These are phyloP conservation scores for Drosophila nigricruria DNA, from an alignment of 2,888 invertebrate species.

Conservation along the genomic window DNA sequence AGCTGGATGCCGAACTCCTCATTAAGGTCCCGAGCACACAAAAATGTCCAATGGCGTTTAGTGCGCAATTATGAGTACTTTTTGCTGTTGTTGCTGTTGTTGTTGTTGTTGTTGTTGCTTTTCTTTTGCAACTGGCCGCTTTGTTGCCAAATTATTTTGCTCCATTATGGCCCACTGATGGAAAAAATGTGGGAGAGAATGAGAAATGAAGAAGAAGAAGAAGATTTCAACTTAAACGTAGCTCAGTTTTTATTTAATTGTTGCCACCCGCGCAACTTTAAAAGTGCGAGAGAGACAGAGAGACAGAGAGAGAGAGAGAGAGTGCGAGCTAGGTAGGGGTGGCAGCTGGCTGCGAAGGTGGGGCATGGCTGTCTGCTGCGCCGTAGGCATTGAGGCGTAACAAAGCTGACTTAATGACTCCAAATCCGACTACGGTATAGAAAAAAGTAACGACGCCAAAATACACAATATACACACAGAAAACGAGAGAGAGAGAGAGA, in stretches of 20 bases:
- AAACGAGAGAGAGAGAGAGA: neutral
- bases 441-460: conserved; percentile 20
- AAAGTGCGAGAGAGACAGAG: conserved; percentile 3
- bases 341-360: neutral
- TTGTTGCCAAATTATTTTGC: conserved; percentile 45
- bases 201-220: conserved; percentile 16
- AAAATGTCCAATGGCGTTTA: conserved; percentile 77
- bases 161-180: conserved; percentile 22
- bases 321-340: neutral
- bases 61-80: conserved; percentile 71
- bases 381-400: conserved; percentile 68
- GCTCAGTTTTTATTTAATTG: conserved; percentile 58
- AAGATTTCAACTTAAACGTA: conserved; percentile 55
- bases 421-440: conserved; percentile 45
- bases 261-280: conserved; percentile 42
- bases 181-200: neutral
- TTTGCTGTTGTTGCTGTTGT: conserved; percentile 35
- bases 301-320: neutral
- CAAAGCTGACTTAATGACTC: conserved; percentile 76
- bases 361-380: conserved; percentile 24
- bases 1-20: conserved; percentile 46
- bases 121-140: conserved; percentile 26
- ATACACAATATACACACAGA: conserved; percentile 13
- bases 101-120: conserved; percentile 44
- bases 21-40: conserved; percentile 46